A percentile compares a stretch with the other conserved stretches of the same genome.
Evolutionary conservation across 1,140 invertebrate species (phyloP).

Genomic region (Pogonus chalceus): DNA sequence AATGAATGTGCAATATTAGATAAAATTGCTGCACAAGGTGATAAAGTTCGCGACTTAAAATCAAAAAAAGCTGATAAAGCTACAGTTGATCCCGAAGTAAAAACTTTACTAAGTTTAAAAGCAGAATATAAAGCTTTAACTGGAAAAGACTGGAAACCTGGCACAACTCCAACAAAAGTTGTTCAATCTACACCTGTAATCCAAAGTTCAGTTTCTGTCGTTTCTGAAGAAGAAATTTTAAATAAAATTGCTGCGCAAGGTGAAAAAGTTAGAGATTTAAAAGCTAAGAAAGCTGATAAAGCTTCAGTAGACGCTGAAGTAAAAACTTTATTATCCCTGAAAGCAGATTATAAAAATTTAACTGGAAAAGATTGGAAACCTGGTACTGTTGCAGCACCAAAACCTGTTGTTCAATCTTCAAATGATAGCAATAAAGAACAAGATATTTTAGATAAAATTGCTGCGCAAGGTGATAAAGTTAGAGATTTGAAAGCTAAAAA

Average conservation of each 20-base stretch:
- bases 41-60: conserved; percentile 61
- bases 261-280: conserved; percentile 59
- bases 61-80: conserved; percentile 52
- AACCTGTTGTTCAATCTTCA: not conserved
- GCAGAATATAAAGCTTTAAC: conserved; percentile 51
- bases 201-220: conserved; percentile 7
- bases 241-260: conserved; percentile 51
- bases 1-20: conserved; percentile 34
- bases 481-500: conserved; percentile 56
- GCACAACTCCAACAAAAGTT: conserved; percentile 21
- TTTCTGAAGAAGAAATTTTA: conserved; percentile 17
- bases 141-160: conserved; percentile 53
- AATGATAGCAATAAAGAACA: conserved; percentile 14
- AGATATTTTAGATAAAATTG: conserved; percentile 31
- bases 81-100: conserved; percentile 48
- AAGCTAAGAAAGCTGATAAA: conserved; percentile 53
- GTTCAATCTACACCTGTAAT: conserved; percentile 16
- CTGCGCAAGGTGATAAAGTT: conserved; percentile 56
- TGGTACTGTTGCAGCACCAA: conserved; percentile 22
- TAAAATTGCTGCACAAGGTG: conserved; percentile 58
- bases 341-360: conserved; percentile 55
- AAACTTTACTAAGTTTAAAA: conserved; percentile 55
- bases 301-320: conserved; percentile 50
- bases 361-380: conserved; percentile 58
- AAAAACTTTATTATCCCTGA: conserved; percentile 56